phyloP scores from a whole-genome alignment of 2,113 vertebrate genomes.

The Miniopterus natalensis region DNA sequence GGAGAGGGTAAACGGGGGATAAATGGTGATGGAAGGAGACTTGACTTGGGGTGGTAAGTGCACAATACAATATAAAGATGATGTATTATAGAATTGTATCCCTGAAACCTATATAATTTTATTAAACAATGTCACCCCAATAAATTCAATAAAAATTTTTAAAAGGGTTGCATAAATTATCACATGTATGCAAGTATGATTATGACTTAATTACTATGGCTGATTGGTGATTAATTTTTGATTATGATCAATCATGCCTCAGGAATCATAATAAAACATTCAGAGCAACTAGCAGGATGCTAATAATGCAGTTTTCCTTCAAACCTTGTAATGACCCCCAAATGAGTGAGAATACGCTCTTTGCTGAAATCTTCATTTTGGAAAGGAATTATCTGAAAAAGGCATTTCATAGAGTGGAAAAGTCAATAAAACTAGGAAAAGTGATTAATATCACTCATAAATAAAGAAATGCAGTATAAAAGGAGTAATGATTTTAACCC shows the following conservation, averaged over 20 bases:
- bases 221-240: constrained; percentile 89
- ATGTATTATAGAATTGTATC: neutral
- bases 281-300: constrained; percentile 82
- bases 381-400: constrained; percentile 31
- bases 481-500: constrained; percentile 39
- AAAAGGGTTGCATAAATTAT: constrained; percentile 85
- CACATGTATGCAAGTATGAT: constrained; percentile 87
- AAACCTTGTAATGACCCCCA: neutral
- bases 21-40: neutral
- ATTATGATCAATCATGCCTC: constrained; percentile 88
- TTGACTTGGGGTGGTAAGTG: neutral
- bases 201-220: constrained; percentile 86
- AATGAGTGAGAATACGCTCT: constrained; percentile 64
- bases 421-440: constrained; percentile 68
- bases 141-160: neutral
- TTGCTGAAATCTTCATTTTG: neutral
- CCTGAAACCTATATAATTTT: neutral
- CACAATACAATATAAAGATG: neutral
- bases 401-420: neutral
- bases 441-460: constrained; percentile 67
- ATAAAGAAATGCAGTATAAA: constrained; percentile 59
- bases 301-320: constrained; percentile 84
- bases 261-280: constrained; percentile 83
- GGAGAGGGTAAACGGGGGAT: neutral
- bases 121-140: neutral